Evolutionary conservation across 1,140 invertebrate genomes (phyloP).

Genomic region (Leptestheria dahalacensis): DNA sequence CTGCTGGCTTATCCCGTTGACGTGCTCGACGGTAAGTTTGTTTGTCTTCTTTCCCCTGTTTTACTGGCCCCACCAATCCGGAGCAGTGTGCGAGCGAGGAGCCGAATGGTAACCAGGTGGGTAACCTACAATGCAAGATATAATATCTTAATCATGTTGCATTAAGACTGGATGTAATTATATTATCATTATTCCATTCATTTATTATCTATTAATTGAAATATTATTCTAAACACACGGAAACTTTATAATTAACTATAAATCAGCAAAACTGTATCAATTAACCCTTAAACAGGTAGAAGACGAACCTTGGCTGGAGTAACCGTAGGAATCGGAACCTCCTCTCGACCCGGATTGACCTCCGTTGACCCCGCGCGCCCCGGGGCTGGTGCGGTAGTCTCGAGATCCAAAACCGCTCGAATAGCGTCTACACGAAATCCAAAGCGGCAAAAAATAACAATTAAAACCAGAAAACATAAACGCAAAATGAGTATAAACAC

Average conservation of each 20-base stretch:
- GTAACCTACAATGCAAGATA: constrained; percentile 8
- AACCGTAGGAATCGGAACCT: constrained; percentile 30
- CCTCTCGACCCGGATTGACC: constrained; percentile 27
- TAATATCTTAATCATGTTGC: constrained; percentile 7
- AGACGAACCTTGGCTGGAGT: constrained; percentile 4
- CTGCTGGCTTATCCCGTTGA: neutral
- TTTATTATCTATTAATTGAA: no score
- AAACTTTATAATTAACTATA: neutral
- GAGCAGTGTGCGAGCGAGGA: neutral
- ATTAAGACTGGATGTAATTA: neutral
- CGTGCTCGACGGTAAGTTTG: neutral
- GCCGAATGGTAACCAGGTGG: constrained; percentile 5
- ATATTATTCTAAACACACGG: no score
- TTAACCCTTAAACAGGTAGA: constrained; percentile 17
- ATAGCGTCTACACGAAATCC: constrained; percentile 32
- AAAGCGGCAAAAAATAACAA: no score
- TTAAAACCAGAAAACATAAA: no score
- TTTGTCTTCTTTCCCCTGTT: neutral
- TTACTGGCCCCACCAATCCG: constrained; percentile 15
- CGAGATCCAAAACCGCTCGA: constrained; percentile 60
- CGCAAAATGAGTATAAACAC: no score
- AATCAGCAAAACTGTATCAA: constrained; percentile 1
- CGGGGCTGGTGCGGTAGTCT: constrained; percentile 65
- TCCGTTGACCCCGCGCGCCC: constrained; percentile 32
- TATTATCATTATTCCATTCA: no score